phyloP scores from a whole-genome alignment of 2,888 invertebrate genomes.

The Trissolcus japonicus region DNA sequence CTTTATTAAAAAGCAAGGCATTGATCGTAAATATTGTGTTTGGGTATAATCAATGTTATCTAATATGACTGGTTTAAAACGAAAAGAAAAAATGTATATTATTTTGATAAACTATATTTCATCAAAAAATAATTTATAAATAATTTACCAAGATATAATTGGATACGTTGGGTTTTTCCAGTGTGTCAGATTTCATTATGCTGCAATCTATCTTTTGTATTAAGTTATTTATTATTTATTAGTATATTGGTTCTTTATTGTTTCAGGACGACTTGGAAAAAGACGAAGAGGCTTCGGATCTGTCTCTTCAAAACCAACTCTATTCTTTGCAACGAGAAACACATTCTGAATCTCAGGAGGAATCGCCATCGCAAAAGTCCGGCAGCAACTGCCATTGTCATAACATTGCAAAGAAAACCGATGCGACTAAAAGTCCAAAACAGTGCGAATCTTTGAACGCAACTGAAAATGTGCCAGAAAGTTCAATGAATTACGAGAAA shows the following conservation, averaged over 20 bases:
- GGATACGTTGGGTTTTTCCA: not conserved
- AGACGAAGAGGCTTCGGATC: constrained; percentile 49
- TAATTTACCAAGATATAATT: not conserved
- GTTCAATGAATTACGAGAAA: constrained; percentile 26
- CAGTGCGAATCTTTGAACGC: constrained; percentile 19
- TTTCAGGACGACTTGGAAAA: constrained; percentile 50
- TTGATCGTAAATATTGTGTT: too few relatives aligned
- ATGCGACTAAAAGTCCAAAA: constrained; percentile 17
- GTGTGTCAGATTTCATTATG: not conserved
- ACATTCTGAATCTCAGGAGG: constrained; percentile 48
- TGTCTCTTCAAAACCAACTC: constrained; percentile 45
- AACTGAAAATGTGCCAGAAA: constrained; percentile 36
- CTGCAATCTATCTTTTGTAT: not conserved
- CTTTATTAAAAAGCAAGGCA: too few relatives aligned
- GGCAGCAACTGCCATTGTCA: constrained; percentile 41
- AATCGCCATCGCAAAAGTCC: constrained; percentile 28
- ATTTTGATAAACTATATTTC: too few relatives aligned
- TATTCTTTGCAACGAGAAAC: constrained; percentile 50
- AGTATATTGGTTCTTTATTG: too few relatives aligned
- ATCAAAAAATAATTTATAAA: not conserved
- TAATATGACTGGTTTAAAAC: too few relatives aligned
- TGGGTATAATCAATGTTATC: too few relatives aligned
- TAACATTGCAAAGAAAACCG: constrained; percentile 24
- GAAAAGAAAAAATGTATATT: too few relatives aligned
- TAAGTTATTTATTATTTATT: too few relatives aligned